A percentile compares a stretch with the other conserved stretches of the same genome.
These are phyloP conservation scores for Microcaecilia unicolor DNA, from an alignment of 2,797 vertebrate species.

Conservation along the genomic window DNA sequence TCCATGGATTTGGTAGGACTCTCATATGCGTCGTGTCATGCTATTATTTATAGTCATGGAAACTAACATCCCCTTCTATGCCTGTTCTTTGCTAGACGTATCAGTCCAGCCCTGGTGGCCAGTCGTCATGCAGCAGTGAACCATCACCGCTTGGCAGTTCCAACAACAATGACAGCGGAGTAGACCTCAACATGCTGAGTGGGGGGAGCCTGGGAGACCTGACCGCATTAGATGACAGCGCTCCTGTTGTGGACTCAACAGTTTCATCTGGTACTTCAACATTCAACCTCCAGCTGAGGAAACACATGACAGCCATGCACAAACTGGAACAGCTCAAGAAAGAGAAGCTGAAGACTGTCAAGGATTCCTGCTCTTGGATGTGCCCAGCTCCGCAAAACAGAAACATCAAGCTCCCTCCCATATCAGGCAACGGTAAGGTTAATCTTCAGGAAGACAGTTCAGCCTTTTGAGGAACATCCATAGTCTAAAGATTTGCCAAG, in stretches of 20 bases:
- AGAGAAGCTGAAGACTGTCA: constrained; percentile 86
- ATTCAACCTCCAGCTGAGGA: constrained; percentile 83
- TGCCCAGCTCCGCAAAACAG: constrained; percentile 67
- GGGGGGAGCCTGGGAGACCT: constrained; percentile 95
- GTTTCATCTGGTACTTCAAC: constrained; percentile 60
- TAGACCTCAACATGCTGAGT: constrained; percentile 88
- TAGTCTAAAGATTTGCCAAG: not conserved
- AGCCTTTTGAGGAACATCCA: not conserved
- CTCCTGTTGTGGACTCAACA: constrained; percentile 79
- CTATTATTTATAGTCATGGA: too few species aligned
- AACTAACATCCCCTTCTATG: not conserved
- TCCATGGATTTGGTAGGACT: too few species aligned
- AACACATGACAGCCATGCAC: constrained; percentile 71
- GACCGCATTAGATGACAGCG: constrained; percentile 71
- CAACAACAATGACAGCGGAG: constrained; percentile 96
- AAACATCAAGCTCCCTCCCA: constrained; percentile 90
- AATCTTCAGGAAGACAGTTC: rapidly evolving
- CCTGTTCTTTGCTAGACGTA: constrained; percentile 72
- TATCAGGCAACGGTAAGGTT: constrained; percentile 79
- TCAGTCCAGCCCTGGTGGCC: constrained; percentile 95
- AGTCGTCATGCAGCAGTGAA: constrained; percentile 95
- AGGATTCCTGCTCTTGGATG: constrained; percentile 86
- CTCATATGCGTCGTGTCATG: too few species aligned
- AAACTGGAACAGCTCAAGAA: constrained; percentile 94
- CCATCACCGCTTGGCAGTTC: constrained; percentile 88